Conservation (phyloP, 1,140 invertebrate genomes). For the Periplaneta americana region DNA sequence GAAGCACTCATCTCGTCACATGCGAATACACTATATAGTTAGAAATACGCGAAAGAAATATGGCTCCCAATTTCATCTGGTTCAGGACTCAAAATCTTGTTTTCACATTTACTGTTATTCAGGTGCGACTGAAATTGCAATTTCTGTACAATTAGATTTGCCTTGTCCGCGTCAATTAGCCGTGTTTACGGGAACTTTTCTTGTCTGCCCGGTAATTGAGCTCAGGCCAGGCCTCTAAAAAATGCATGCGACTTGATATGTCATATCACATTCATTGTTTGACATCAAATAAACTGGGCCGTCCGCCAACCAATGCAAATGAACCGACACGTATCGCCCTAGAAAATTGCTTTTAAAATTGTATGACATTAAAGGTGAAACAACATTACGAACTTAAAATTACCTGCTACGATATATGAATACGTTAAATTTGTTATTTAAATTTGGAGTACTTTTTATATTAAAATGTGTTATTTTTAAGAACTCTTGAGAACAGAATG, state of each 20-base stretch:
- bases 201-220: not conserved
- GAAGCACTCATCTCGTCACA: too few species aligned
- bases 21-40: too few species aligned
- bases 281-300: too few species aligned
- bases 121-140: not conserved
- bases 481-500: too few species aligned
- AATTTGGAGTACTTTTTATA: too few species aligned
- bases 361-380: not conserved
- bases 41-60: too few species aligned
- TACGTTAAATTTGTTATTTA: too few species aligned
- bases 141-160: not conserved
- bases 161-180: not conserved
- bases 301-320: not conserved
- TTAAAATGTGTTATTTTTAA: too few species aligned
- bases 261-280: not conserved
- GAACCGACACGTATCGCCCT: not conserved
- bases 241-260: not conserved
- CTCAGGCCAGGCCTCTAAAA: not conserved
- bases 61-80: too few species aligned
- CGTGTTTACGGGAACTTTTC: not conserved
- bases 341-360: not conserved
- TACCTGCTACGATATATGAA: not conserved
- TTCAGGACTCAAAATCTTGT: not conserved
- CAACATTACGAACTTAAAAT: not conserved
- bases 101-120: not conserved